Evolutionary conservation across 2,888 invertebrate species (phyloP).

Genomic region (Leptopilina syphax): DNA sequence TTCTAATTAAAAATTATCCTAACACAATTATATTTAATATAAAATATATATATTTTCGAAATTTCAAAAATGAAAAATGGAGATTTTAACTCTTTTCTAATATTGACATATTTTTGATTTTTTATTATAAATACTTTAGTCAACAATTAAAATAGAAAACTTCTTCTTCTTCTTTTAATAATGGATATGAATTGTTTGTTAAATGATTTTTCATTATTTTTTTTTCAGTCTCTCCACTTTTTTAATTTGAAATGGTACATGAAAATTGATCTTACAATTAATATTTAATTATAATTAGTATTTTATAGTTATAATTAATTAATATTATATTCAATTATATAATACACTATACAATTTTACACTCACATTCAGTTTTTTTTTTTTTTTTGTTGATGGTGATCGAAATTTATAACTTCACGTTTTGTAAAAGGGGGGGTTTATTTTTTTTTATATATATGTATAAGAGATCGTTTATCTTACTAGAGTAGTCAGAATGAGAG

Average conservation of each 20-base stretch:
- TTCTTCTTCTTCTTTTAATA: too few relatives aligned
- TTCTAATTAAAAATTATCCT: too few relatives aligned
- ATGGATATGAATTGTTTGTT: too few relatives aligned
- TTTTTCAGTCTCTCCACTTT: conserved; percentile 1
- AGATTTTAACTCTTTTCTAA: too few relatives aligned
- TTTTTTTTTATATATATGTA: too few relatives aligned
- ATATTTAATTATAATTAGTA: not conserved
- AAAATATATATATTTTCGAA: too few relatives aligned
- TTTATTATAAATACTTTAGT: not conserved
- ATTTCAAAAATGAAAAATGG: too few relatives aligned
- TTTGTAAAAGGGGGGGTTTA: not conserved
- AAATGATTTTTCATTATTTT: not conserved
- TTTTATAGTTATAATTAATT: not conserved
- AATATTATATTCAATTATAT: conserved; percentile 10
- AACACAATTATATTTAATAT: too few relatives aligned
- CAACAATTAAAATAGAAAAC: too few relatives aligned
- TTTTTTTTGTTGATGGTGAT: not conserved
- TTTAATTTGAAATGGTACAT: conserved; percentile 1
- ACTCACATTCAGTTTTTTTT: conserved; percentile 5
- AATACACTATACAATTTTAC: conserved; percentile 37
- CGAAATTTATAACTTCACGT: not conserved
- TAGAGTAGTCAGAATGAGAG: conserved; percentile 51
- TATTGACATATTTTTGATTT: not conserved
- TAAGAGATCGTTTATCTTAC: conserved; percentile 37
- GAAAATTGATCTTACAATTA: not conserved